phyloP scores from a whole-genome alignment of 2,797 vertebrate genomes.

The Chaenodraco wilsoni region DNA sequence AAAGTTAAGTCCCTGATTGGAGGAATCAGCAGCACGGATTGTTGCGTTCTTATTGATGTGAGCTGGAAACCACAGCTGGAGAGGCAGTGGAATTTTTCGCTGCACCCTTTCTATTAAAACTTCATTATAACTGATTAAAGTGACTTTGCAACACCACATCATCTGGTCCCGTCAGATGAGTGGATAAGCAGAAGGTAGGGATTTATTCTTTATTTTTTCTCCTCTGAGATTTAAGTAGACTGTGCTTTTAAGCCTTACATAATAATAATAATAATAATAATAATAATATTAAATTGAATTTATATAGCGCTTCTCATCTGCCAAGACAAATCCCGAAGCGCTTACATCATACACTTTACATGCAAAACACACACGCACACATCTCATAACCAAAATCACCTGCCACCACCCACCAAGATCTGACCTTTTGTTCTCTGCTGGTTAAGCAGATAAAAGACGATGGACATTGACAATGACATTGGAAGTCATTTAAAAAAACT shows the following conservation, averaged over 20 bases:
- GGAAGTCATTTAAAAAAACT: constrained; percentile 31
- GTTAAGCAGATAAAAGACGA: constrained; percentile 56
- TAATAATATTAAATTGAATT: too few species aligned
- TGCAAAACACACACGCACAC: constrained; percentile 6
- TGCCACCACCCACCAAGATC: constrained; percentile 25
- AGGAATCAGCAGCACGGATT: constrained; percentile 55
- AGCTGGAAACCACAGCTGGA: constrained; percentile 66
- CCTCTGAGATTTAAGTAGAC: constrained; percentile 39
- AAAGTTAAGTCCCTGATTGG: constrained; percentile 55
- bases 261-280: too few species aligned
- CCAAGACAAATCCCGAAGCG: too few species aligned
- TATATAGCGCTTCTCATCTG: too few species aligned
- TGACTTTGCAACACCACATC: constrained; percentile 74
- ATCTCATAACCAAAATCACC: constrained; percentile 8
- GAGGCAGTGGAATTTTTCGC: constrained; percentile 57
- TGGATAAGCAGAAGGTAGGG: constrained; percentile 62
- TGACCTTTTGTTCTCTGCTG: constrained; percentile 62
- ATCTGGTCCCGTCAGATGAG: constrained; percentile 76
- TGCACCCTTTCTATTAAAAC: constrained; percentile 63
- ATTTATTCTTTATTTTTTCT: constrained; percentile 46
- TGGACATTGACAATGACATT: constrained; percentile 31
- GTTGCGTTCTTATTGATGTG: constrained; percentile 53
- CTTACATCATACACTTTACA: constrained; percentile 25
- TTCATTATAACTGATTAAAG: constrained; percentile 84
- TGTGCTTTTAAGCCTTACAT: constrained; percentile 63